Evolutionary conservation across 1,140 invertebrate genomes (phyloP), one percentile per base, ranked within the genome.

Genomic region (Trichoplusia ni): DNA sequence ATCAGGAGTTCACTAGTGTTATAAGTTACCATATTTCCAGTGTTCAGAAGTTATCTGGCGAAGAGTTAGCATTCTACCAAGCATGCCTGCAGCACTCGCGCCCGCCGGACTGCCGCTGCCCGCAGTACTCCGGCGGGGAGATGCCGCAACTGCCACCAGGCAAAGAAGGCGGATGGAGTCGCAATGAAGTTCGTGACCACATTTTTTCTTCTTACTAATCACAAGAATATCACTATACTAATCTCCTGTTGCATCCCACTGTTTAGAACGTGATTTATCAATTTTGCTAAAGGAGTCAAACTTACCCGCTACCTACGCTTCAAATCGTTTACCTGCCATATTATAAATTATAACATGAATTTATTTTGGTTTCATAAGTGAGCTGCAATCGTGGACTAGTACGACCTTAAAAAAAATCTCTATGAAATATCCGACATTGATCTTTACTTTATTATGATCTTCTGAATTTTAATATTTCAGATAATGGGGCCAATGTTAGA

Each of bases 401-500:
- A n/a, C n/a, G n/a, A n/a, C n/a, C n/a, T n/a, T n/a, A n/a, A n/a
- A n/a, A n/a, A n/a, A n/a, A n/a, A n/a, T n/a, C n/a, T n/a, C n/a
- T n/a, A n/a, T n/a, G n/a, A n/a, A n/a, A n/a, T n/a, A n/a, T n/a
- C n/a, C n/a, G n/a, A n/a, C n/a, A n/a, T n/a, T n/a, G n/a, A n/a
- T n/a, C n/a, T n/a, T n/a, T n/a, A n/a, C n/a, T n/a, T n/a, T n/a
- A n/a, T n/a, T n/a, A 13, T 2, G 4, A 2, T 0, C n/a, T 11
- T 3, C 5, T 2, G 13, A 11, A 2, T 35, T 16, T 7, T 3
- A 7, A 13, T 35, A 47, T 81, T 78, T 3, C 49, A 89, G 86
- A 64, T 89, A 5, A 93, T 92, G 91, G 92, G 92, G n/a, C 90
- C 90, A 0, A 73, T 93, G 33, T 66, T 93, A 18, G 92, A 93